Evolutionary conservation across 1,140 invertebrate genomes (phyloP).

Genomic region (Drosophila albomicans): DNA sequence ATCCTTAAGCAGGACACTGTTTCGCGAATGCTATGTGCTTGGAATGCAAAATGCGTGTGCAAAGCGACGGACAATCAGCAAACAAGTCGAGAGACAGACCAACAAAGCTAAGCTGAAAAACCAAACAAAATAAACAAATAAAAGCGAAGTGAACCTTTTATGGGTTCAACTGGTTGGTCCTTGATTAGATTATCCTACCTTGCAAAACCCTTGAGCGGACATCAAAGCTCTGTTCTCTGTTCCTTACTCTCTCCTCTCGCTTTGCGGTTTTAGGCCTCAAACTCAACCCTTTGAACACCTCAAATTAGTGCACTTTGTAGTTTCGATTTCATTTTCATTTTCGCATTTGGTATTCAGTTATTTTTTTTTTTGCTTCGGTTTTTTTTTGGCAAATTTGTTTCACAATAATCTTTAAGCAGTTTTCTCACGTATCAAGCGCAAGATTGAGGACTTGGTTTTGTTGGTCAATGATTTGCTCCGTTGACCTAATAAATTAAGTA

Average conservation of each 20-base stretch:
- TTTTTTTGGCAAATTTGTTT: slow-evolving; percentile 7
- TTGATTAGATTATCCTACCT: slow-evolving; percentile 79
- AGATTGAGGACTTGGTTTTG: slow-evolving; percentile 19
- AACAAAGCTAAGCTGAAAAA: slow-evolving; percentile 1
- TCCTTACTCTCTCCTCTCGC: not conserved
- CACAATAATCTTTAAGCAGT: slow-evolving; percentile 53
- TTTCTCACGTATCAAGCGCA: slow-evolving; percentile 56
- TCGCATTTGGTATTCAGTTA: slow-evolving; percentile 30
- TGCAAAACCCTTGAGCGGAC: slow-evolving; percentile 68
- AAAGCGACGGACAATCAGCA: slow-evolving; percentile 16
- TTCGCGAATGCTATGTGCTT: slow-evolving; percentile 40
- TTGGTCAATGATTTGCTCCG: slow-evolving; percentile 77
- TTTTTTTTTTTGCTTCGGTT: too few relatives aligned
- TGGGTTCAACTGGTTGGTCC: slow-evolving; percentile 17
- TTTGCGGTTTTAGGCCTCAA: slow-evolving; percentile 35
- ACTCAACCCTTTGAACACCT: slow-evolving; percentile 58
- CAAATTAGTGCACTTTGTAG: slow-evolving; percentile 81
- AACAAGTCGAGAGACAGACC: slow-evolving; percentile 36
- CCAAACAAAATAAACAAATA: slow-evolving; percentile 37
- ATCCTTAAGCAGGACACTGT: slow-evolving; percentile 17
- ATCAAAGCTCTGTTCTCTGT: slow-evolving; percentile 54
- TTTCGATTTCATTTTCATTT: slow-evolving; percentile 58
- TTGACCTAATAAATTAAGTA: slow-evolving; percentile 80
- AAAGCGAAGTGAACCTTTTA: slow-evolving; percentile 35
- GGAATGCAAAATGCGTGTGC: slow-evolving; percentile 45